phyloP scores from a whole-genome alignment of 2,113 vertebrate genomes.

The Pristiophorus japonicus region DNA sequence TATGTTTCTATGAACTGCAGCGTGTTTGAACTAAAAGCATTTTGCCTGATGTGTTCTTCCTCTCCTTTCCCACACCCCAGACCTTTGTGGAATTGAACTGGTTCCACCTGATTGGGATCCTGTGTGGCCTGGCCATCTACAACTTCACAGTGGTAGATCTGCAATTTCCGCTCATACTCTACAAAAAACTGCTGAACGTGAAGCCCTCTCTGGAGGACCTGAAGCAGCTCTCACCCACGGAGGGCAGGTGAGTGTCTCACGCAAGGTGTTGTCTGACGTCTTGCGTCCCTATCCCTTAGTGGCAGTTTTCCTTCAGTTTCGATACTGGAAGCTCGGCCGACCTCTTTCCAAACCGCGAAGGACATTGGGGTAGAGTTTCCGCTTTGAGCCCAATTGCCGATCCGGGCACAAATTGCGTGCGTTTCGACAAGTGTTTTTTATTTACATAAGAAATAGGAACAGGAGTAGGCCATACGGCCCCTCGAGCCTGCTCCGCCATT shows the following conservation, averaged over 20 bases:
- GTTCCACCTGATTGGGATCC: conserved; percentile 91
- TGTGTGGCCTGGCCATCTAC: conserved; percentile 93
- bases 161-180: conserved; percentile 86
- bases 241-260: conserved; percentile 73
- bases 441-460: too few species aligned
- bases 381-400: not conserved
- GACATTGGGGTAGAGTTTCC: not conserved
- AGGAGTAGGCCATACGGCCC: too few species aligned
- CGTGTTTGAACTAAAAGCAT: not conserved
- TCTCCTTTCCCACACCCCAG: conserved; percentile 48
- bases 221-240: conserved; percentile 84
- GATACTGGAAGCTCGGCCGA: not conserved
- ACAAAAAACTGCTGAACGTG: conserved; percentile 85
- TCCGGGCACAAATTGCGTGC: too few species aligned
- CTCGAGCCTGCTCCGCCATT: too few species aligned
- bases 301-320: not conserved
- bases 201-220: conserved; percentile 78
- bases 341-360: not conserved
- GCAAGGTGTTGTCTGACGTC: not conserved
- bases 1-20: too few species aligned
- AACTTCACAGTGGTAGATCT: conserved; percentile 94
- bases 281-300: not conserved
- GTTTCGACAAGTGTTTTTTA: too few species aligned
- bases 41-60: not conserved
- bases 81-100: conserved; percentile 96